phyloP scores from a whole-genome alignment of 2,797 vertebrate genomes.

The Dromococcyx pavoninus region DNA sequence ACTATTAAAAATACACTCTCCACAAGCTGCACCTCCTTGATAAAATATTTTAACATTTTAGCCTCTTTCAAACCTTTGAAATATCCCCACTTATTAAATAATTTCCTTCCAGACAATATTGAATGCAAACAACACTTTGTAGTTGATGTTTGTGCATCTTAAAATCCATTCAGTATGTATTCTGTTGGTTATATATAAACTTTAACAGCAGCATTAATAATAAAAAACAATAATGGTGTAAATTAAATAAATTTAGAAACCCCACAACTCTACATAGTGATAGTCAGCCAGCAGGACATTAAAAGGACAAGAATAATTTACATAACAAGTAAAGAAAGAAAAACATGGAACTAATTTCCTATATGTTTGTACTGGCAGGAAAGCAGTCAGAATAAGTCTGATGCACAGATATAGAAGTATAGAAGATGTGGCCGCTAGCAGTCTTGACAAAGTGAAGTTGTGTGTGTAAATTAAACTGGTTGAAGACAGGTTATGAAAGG shows the following conservation, averaged over 20 bases:
- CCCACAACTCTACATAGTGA: neutral
- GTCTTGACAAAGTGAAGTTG: neutral
- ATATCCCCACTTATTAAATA: neutral
- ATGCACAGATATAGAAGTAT: fast-evolving
- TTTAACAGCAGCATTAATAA: neutral
- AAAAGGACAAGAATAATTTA: neutral
- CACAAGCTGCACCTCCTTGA: neutral
- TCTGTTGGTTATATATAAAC: neutral
- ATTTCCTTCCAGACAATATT: neutral
- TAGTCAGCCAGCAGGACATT: neutral
- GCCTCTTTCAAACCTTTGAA: neutral
- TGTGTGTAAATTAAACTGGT: neutral
- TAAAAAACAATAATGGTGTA: neutral
- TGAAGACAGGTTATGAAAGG: neutral
- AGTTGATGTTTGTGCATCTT: neutral
- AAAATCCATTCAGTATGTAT: neutral
- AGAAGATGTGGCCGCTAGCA: neutral
- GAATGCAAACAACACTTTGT: neutral
- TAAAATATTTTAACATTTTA: neutral
- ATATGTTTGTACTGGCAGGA: neutral
- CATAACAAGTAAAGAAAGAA: neutral
- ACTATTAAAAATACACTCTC: neutral
- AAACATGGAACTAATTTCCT: neutral
- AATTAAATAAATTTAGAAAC: neutral
- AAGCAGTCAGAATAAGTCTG: neutral